Evolutionary conservation across 1,140 invertebrate species (phyloP).

Genomic region (Phymorhynchus buccinoides): DNA sequence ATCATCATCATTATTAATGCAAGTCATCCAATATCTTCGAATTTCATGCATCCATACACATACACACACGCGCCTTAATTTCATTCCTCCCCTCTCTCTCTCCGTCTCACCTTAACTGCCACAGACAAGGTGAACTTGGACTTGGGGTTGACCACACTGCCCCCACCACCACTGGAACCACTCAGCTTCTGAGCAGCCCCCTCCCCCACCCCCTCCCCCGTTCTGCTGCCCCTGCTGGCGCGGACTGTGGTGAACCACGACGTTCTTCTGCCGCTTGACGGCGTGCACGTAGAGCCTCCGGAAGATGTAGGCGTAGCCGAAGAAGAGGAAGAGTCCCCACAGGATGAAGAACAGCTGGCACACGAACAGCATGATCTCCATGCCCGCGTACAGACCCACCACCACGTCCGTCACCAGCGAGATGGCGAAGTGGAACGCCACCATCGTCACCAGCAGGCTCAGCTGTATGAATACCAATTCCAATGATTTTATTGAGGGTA

Average conservation of each 20-base stretch:
- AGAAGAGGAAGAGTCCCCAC: constrained; percentile 83
- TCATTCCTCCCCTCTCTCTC: neutral
- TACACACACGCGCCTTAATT: neutral
- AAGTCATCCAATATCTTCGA: too few species aligned
- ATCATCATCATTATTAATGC: neutral
- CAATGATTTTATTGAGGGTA: too few species aligned
- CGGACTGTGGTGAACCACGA: constrained; percentile 12
- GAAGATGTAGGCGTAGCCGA: constrained; percentile 89
- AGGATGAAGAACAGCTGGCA: constrained; percentile 79
- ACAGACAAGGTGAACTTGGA: constrained; percentile 56
- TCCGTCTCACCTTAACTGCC: constrained; percentile 42
- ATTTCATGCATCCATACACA: neutral
- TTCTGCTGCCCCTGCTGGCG: neutral
- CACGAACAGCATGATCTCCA: constrained; percentile 62
- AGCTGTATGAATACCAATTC: too few species aligned
- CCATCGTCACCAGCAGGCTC: constrained; percentile 80
- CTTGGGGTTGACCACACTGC: constrained; percentile 61
- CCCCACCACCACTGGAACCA: neutral
- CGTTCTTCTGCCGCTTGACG: constrained; percentile 66
- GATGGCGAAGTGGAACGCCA: constrained; percentile 84
- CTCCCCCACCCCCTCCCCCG: neutral
- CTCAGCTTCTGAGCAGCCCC: neutral
- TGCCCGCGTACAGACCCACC: constrained; percentile 64
- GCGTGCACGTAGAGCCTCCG: constrained; percentile 73
- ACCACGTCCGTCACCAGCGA: constrained; percentile 87